Base-by-base conservation (phyloP, 2,113 vertebrate species). In the Megatriorchis doriae region DNA sequence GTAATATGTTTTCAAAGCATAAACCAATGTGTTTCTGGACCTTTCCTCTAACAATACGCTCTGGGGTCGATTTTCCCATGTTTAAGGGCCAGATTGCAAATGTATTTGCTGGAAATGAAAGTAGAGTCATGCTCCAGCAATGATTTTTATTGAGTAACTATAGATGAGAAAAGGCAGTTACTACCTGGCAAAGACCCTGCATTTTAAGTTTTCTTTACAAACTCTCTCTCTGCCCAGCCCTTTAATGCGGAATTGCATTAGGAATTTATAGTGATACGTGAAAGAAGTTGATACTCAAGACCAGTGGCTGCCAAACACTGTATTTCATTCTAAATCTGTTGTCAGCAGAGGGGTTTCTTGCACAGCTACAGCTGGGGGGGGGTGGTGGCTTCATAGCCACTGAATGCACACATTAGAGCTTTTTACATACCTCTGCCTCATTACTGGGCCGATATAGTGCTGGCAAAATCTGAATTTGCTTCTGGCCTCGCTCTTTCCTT, bases 131-230 rank as follows among this genome's bases (percentile, higher is more conserved):
- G 94, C 83, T 79, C 93, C 89, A 93, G 91, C 89, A 75, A 81
- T 91, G 93, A 84, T 87, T 93, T 94, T 94, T 96, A 91, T 85
- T 86, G 93, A 95, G 86, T 86, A 95, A 72, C 87, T 93, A 16
- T 1, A 61, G 94, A 89, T 45, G 91, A 87, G 87, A 72, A 87
- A 79, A 89, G 81, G 85, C 91, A 93, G 91, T 63, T 91, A 80
- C 53, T 18, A 53, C 78, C 84, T 95, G 95, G 94, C 93, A 90
- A 58, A 89, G 70, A 38, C 59, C 31, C 61, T 72, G 65, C 81
- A 75, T 91, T 94, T 90, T 72, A 66, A 83, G 75, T 83, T 88
- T 90, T 65, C 78, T 82, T 93, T 87, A 53, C 70, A 63, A 73
- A 91, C 87, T 82, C 68, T n/a, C 25, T 27, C 67, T 70, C 29